Conservation (phyloP, 2,113 vertebrate genomes). For the human region GRCh38 chr11:99871001-99871500, state of each 20-base stretch:
- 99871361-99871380: constrained; percentile 15
- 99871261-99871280: background rate
- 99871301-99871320: background rate
- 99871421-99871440: background rate
- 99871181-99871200: background rate
- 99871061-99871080: background rate
- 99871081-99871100: background rate
- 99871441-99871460: background rate
- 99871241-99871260: background rate
- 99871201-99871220: background rate
- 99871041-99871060: background rate
- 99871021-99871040: background rate
- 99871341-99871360: constrained; percentile 26
- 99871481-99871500: background rate
- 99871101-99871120: background rate
- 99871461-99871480: background rate
- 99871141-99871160: background rate
- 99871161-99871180: background rate
- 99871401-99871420: constrained; percentile 6
- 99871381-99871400: background rate
- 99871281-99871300: background rate
- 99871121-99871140: background rate
- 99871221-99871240: background rate
- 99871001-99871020: background rate
- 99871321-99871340: background rate